Evolutionary conservation across 2,888 invertebrate genomes (phyloP), one percentile per base, ranked within the genome.

Genomic region (Aporophyla nigra): DNA sequence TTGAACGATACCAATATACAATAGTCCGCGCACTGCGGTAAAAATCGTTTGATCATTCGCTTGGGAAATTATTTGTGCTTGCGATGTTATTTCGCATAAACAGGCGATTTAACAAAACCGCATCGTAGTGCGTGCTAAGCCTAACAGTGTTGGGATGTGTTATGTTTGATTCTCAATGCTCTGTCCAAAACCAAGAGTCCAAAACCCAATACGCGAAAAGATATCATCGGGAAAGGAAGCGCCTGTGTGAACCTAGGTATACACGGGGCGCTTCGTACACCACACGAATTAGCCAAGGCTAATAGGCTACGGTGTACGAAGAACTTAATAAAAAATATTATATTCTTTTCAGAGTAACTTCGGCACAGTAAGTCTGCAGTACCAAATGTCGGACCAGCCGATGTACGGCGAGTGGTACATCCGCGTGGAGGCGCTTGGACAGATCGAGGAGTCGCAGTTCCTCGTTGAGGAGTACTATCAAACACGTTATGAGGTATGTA

Each of bases 391-490:
- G 0, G 99, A 99, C 93, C 99, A 99, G 92, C 99, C 99, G 0
- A 97, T 98, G 63, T 99, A 98, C 93, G 99, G 99, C 12, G 98
- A 98, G 91, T 99, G 99, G 99, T 98, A 97, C 63, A 98, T 99
- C 85, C 97, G 98, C 82, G 98, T 99, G 0, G 97, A 98, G 85
- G 99, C 99, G 0, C 98, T 99, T 91, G 98, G 98, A 0, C 99
- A 99, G 93, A 96, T 98, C 3, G 99, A 99, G 94, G 98, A 99
- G 92, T 97, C 98, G 58, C 97, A 97, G 72, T 99, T 99, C 94
- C 94, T 98, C 12, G 99, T 99, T 0, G 99, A 99, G 93, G 99
- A 99, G 96, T 99, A 99, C 95, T 99, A 99, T 94, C 99, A 99
- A 94, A 99, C 99, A 0, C 97, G 99, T 87, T 99, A 98, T 92